phyloP scores from a whole-genome alignment of 2,113 vertebrate genomes.

The Saccopteryx leptura region DNA sequence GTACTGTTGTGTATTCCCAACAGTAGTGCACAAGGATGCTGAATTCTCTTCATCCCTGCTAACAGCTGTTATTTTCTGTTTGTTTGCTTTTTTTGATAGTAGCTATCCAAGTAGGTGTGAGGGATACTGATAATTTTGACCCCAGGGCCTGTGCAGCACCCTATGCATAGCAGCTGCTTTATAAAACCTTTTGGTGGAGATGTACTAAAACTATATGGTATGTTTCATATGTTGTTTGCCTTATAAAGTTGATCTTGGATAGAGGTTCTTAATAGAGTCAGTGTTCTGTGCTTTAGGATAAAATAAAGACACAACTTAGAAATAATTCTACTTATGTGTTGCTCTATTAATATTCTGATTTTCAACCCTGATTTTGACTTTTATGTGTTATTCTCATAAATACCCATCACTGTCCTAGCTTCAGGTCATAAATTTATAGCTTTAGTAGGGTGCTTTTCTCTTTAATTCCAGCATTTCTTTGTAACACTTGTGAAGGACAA shows the following conservation, averaged over 20 bases:
- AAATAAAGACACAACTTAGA: conserved; percentile 46
- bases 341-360: conserved; percentile 61
- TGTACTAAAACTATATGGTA: background rate
- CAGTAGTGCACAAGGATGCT: background rate
- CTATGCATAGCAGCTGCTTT: conserved; percentile 12
- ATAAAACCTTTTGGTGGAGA: background rate
- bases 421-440: conserved; percentile 36
- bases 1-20: background rate
- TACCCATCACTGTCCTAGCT: background rate
- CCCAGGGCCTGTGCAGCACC: background rate
- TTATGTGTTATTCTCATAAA: conserved; percentile 51
- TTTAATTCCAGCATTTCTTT: conserved; percentile 58
- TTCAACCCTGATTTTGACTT: conserved; percentile 43
- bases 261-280: conserved; percentile 58
- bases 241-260: conserved; percentile 54
- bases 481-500: conserved; percentile 58
- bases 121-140: conserved; percentile 4
- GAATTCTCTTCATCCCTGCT: background rate
- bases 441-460: conserved; percentile 27
- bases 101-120: background rate
- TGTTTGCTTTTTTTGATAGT: background rate
- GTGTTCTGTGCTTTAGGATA: conserved; percentile 35
- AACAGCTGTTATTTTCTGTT: conserved; percentile 16
- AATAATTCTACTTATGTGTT: conserved; percentile 35
- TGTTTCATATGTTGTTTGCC: conserved; percentile 50